Percentiles rank a stretch among this genome's conserved stretches.
phyloP scores from a whole-genome alignment of 2,113 vertebrate genomes.

The Tragelaphus scriptus region DNA sequence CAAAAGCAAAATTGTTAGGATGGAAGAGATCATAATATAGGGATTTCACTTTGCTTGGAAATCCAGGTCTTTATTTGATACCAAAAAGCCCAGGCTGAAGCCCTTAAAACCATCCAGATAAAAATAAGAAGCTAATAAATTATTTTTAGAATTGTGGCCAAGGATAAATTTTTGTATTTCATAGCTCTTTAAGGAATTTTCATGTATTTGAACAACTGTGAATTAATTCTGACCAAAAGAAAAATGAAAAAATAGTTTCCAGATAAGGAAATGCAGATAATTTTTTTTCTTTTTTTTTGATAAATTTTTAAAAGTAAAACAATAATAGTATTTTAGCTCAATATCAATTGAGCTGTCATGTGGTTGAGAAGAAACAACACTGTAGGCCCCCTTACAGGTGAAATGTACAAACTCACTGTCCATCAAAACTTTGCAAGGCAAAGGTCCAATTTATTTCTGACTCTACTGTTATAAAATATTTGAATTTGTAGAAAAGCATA shows the following conservation, averaged over 20 bases:
- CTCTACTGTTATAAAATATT: not conserved
- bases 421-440: not conserved
- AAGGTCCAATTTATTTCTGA: not conserved
- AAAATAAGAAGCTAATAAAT: slow-evolving; percentile 12
- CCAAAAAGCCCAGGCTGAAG: not conserved
- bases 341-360: not conserved
- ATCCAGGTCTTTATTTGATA: not conserved
- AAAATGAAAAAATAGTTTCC: slow-evolving; percentile 29
- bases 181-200: not conserved
- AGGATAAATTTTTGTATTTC: not conserved
- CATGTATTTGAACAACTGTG: not conserved
- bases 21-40: not conserved
- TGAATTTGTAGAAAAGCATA: not conserved
- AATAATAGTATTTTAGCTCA: not conserved
- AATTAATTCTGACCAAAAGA: slow-evolving; percentile 11
- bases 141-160: not conserved
- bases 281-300: not conserved
- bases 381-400: not conserved
- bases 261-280: slow-evolving; percentile 3
- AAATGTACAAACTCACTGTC: not conserved
- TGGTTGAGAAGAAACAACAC: not conserved
- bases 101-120: not conserved
- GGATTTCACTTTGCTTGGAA: not conserved
- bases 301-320: not conserved
- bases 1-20: not conserved